Evolutionary conservation across 2,797 vertebrate species (phyloP).

Genomic region (Cossypha polioptera): DNA sequence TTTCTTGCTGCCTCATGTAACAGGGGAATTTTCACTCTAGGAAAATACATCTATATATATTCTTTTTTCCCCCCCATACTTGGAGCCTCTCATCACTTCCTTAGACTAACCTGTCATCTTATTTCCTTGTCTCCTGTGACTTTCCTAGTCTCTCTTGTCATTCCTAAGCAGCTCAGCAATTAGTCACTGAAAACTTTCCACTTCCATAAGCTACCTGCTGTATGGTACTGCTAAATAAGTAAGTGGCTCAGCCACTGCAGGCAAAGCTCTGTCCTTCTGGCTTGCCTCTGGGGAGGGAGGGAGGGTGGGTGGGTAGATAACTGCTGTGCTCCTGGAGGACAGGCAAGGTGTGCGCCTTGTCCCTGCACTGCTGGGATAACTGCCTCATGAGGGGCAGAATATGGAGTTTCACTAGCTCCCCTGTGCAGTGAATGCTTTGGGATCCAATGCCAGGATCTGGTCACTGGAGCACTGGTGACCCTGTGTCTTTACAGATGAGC

Average conservation of each 20-base stretch:
- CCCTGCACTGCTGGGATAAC: background rate
- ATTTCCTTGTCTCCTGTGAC: background rate
- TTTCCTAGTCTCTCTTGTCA: conserved; percentile 23
- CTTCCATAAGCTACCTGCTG: conserved; percentile 33
- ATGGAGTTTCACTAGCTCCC: background rate
- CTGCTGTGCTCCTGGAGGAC: background rate
- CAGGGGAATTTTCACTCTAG: background rate
- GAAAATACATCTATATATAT: background rate
- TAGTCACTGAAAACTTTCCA: conserved; percentile 48
- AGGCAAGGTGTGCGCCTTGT: background rate
- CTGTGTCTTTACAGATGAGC: background rate
- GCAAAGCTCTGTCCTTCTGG: background rate
- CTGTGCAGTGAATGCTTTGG: background rate
- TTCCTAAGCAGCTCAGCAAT: conserved; percentile 45
- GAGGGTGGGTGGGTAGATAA: background rate
- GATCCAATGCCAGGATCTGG: background rate
- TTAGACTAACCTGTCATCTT: background rate
- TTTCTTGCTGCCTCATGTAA: background rate
- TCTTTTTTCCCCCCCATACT: background rate
- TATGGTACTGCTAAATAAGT: conserved; percentile 34
- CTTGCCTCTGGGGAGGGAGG: background rate
- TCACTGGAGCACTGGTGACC: background rate
- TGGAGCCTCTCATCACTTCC: background rate
- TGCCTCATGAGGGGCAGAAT: background rate
- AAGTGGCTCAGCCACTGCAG: conserved; percentile 15